Evolutionary conservation across 2,888 invertebrate genomes (phyloP), one percentile per base, ranked within the genome.

Genomic region (Nyleta sp.): DNA sequence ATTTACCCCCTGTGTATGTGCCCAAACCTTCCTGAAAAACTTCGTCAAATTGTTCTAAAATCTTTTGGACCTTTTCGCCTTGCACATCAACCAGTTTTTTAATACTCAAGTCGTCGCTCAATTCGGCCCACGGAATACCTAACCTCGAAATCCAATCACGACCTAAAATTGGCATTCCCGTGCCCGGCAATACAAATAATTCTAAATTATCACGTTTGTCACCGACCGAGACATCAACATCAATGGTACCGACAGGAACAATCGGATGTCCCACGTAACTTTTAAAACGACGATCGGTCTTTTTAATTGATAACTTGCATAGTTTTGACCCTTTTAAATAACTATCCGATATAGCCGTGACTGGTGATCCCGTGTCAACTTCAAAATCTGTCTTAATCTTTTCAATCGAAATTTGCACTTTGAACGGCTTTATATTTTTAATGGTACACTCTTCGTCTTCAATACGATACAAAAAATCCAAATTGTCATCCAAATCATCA

Each of bases 351-450:
- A 78, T 50, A 10, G 78, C 78, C 10, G 78, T 35, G 18, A 78
- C 70, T 31, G 78, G 73, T 8, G 59, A 78, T 0, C 78, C 78
- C 11, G 78, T 78, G 42, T 78, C 73, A 3, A 78, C 33, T 42
- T 78, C 64, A 57, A 78, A 78, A 18, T 53, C 65, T 2, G 28
- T 52, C 3, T 28, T 13, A 6, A 24, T 20, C n/a, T 38, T 18
- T 13, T 73, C 31, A 11, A 78, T 24, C 5, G 42, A 13, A 5
- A 78, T 4, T 28, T 64, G 17, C 0, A 64, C 1, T 33, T 60
- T 62, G 22, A 42, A 59, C 1, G 78, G 72, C 24, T 68, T 64
- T 5, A 67, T 74, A 42, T 68, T 53, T 24, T 62, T 59, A 44
- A 68, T 68, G 11, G 22, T 48, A 1, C 11, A n/a, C 13, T 20